These are phyloP conservation scores for Trinorchestia longiramus DNA, from an alignment of 1,140 invertebrate species.

Conservation along the genomic window DNA sequence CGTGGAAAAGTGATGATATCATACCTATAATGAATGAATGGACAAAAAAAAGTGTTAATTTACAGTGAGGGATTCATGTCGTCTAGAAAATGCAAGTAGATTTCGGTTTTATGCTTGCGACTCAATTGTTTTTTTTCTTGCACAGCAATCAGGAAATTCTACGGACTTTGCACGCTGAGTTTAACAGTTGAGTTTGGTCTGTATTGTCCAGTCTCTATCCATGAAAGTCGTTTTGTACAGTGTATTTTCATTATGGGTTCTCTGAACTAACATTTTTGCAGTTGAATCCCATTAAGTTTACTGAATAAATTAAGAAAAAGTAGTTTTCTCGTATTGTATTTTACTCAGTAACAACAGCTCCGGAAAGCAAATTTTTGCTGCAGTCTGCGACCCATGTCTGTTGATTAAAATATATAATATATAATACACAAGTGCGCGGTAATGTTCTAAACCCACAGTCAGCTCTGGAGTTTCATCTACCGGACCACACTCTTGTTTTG, in stretches of 20 bases:
- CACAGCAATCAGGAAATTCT: neutral
- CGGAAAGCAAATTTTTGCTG: too few relatives aligned
- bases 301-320: too few relatives aligned
- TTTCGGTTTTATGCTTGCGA: neutral
- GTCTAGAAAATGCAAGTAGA: neutral
- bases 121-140: neutral
- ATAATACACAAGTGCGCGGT: too few relatives aligned
- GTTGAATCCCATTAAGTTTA: too few relatives aligned
- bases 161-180: neutral
- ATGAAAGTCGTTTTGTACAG: too few relatives aligned
- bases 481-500: neutral
- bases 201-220: neutral
- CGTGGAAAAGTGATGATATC: neutral
- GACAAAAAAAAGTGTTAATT: neutral
- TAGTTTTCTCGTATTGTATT: too few relatives aligned
- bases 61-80: neutral
- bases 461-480: neutral
- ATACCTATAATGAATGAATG: neutral
- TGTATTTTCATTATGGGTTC: too few relatives aligned
- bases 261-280: too few relatives aligned
- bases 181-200: neutral
- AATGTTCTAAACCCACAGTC: neutral
- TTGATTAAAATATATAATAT: too few relatives aligned
- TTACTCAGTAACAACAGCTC: too few relatives aligned
- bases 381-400: too few relatives aligned